phyloP scores from a whole-genome alignment of 2,797 vertebrate species.

The Sebastes umbrosus region DNA sequence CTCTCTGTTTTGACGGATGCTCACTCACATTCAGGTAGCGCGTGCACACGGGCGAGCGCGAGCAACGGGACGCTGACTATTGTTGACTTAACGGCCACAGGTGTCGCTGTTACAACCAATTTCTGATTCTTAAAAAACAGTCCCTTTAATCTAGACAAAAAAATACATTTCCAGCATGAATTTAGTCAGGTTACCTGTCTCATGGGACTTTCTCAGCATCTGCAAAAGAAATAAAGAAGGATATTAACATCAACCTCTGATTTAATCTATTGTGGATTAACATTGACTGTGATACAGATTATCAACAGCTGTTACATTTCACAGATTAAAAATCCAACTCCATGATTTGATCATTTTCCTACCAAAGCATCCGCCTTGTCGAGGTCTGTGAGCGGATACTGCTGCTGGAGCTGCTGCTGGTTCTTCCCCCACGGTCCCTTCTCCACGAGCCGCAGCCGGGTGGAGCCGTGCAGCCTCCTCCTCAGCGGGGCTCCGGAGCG shows the following conservation, averaged over 20 bases:
- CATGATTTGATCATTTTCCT: neutral
- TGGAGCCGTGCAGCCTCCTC: constrained; percentile 59
- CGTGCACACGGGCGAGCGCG: too few species aligned
- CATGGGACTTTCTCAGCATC: constrained; percentile 87
- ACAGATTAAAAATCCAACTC: neutral
- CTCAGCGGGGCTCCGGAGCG: constrained; percentile 30
- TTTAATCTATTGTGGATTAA: neutral
- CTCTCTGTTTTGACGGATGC: too few species aligned
- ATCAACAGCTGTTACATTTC: neutral
- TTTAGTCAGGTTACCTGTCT: constrained; percentile 77
- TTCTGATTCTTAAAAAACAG: too few species aligned
- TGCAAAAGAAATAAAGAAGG: constrained; percentile 38
- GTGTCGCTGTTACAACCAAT: too few species aligned
- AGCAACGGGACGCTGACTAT: rapidly evolving
- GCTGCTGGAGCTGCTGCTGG: constrained; percentile 69
- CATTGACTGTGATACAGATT: too few species aligned
- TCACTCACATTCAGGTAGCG: too few species aligned
- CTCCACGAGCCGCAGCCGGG: constrained; percentile 64
- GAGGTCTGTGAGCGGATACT: constrained; percentile 82
- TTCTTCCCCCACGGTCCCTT: constrained; percentile 72
- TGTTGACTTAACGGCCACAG: too few species aligned
- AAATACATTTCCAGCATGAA: neutral
- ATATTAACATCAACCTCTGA: neutral
- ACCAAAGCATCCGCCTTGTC: constrained; percentile 91
- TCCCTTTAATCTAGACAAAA: neutral